A percentile compares a stretch with the other conserved stretches of the same genome.
Conservation (phyloP, 2,113 vertebrate genomes). For the Pseudorectes ferrugineus region DNA sequence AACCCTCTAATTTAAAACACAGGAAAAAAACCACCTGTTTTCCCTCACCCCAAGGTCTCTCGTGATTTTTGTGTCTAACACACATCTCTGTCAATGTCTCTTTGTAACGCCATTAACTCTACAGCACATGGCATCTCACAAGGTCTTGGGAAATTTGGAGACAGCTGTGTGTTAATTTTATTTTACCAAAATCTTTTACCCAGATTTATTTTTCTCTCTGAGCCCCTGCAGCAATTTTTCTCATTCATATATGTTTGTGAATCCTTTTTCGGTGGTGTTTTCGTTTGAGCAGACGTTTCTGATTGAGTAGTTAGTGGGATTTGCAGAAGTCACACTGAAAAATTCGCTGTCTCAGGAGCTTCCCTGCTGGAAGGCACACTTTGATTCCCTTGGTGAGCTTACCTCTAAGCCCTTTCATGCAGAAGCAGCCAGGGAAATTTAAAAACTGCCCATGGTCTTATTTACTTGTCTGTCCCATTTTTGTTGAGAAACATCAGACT, state of each 20-base stretch:
- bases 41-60: background rate
- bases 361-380: background rate
- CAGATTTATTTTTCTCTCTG: background rate
- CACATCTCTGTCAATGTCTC: background rate
- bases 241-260: background rate
- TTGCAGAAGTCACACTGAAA: background rate
- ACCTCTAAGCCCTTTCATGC: background rate
- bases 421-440: background rate
- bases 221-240: background rate
- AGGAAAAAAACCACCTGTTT: background rate
- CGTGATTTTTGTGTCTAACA: background rate
- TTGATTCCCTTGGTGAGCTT: background rate
- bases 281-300: background rate
- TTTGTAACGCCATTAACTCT: background rate
- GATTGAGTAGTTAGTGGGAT: background rate
- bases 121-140: background rate
- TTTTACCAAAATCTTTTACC: background rate
- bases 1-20: background rate
- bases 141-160: background rate
- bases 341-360: background rate
- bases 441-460: background rate
- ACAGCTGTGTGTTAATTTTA: background rate
- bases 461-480: background rate
- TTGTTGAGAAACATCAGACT: background rate
- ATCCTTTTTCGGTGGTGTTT: background rate